Evolutionary conservation across 2,888 invertebrate species (phyloP), one percentile per base, ranked within the genome.

Genomic region (Teleogryllus oceanicus): DNA sequence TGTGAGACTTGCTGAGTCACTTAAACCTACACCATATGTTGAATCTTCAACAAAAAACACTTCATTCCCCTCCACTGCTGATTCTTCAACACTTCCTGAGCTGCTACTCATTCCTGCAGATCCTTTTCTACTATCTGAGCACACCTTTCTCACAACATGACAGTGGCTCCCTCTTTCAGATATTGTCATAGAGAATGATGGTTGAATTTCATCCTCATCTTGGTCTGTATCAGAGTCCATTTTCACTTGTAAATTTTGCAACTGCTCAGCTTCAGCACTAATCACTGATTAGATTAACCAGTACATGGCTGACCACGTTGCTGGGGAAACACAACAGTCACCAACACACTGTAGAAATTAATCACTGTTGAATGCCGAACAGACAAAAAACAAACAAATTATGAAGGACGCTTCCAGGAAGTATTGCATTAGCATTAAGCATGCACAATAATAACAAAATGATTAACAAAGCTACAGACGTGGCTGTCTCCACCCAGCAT

Each of bases 291-390:
- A 37, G 37, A 37, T 8, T 37, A 37, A 37, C 37, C 62, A 62
- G 62, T n/a, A 62, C 62, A n/a, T 18, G 62, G 62, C 62, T 62
- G 62, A 62, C 62, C 37, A 62, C 16, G 62, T 62, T 62, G 62
- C 62, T 62, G 62, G 13, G 62, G 62, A 62, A 62, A 62, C 62
- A 62, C 62, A 62, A 62, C 62, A 62, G 62, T 62, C 62, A 62
- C 62, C n/a, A 62, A 62, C 62, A 4, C 1, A 12, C 62, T 62
- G 62, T 62, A 18, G 62, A n/a, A 37, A 62, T 62, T 62, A 5
- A 62, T 62, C 37, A 37, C 37, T 37, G 37, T 37, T 37, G 37
- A 37, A 37, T 37, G 37, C 37, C 37, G 5, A 37, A 37, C 37
- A 5, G 8, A 37, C 37, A 37, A 37, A 37, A 37, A 37, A 37